Base-by-base conservation (phyloP, 2,113 vertebrate genomes). In the Burhinus bistriatus region DNA sequence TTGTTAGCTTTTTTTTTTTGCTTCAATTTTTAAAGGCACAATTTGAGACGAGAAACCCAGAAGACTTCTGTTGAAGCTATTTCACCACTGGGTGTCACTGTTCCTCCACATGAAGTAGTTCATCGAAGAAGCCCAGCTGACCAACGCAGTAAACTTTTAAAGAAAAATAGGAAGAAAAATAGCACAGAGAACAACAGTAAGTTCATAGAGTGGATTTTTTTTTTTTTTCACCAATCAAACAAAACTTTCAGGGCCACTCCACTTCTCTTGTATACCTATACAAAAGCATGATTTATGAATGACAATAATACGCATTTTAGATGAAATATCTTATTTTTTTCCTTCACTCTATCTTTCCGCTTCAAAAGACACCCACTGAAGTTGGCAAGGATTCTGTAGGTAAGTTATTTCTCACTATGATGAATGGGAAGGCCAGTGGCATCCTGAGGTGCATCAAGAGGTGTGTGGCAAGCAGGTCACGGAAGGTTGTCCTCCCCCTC, bases 31-130 rank as follows among this genome's bases (percentile, higher is more conserved):
- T 36, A 61, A 70, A 83, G 52, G n/a, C 27, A 72, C 12, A 23
- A 58, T n/a, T 5, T 1, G 18, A 85, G 32, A 78, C 11, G 12
- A 83, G 34, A 79, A 59, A 59, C 40, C 15, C 22, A 49, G 25
- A 55, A 68, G 55, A 88, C 6, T 83, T 72, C 55, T n/a, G 54
- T 5, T 75, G 22, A 34, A 44, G 23, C 12, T 75, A 17, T 93
- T 65, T 78, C 54, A 87, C 98, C 98, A 97, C 98, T 95, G 82
- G 98, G 93, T 98, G 98, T 98, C 98, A 97, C 97, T 91, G 91
- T 94, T 97, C 42, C 92, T 89, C 95, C 27, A 38, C 4, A 5
- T 40, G 87, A 89, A 42, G 38, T 2, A n/a, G 14, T 12, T 4
- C 9, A 9, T 9, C 11, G 16, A 81, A 59, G 25, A 11, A 57